phyloP scores from a whole-genome alignment of 2,113 vertebrate genomes.

The Anser cygnoides region DNA sequence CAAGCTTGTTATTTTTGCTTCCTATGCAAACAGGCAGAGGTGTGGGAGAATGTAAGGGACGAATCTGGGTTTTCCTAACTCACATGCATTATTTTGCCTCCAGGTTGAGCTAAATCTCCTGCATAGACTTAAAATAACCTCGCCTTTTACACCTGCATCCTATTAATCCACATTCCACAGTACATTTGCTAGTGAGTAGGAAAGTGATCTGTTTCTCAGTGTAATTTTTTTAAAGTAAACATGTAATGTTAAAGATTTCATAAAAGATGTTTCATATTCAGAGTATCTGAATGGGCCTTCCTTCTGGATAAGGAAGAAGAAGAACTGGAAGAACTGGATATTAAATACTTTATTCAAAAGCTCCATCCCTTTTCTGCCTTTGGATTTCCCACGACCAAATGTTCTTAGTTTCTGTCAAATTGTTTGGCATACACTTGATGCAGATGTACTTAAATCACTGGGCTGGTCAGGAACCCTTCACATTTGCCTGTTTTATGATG shows the following conservation, averaged over 20 bases:
- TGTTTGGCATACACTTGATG: background rate
- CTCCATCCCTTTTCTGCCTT: constrained; percentile 13
- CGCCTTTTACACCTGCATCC: background rate
- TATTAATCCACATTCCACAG: background rate
- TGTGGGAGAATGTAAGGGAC: background rate
- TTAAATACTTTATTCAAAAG: constrained; percentile 3
- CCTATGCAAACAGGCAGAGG: background rate
- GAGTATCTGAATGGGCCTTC: background rate
- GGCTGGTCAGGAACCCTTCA: background rate
- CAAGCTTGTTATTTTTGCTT: background rate
- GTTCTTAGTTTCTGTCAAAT: background rate
- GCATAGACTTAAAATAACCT: background rate
- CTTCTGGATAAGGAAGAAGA: background rate
- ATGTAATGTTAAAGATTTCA: background rate
- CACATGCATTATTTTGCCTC: background rate
- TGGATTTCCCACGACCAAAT: background rate
- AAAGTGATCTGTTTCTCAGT: background rate
- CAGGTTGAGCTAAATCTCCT: background rate
- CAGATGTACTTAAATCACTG: background rate
- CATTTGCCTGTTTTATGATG: background rate
- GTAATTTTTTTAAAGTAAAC: background rate
- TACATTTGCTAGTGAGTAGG: background rate
- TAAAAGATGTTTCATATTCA: background rate
- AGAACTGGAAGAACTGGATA: constrained; percentile 11
- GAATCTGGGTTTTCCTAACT: background rate